Evolutionary conservation across 1,140 invertebrate genomes (phyloP), one percentile per base, ranked within the genome.

Genomic region (Drosophila burlai): DNA sequence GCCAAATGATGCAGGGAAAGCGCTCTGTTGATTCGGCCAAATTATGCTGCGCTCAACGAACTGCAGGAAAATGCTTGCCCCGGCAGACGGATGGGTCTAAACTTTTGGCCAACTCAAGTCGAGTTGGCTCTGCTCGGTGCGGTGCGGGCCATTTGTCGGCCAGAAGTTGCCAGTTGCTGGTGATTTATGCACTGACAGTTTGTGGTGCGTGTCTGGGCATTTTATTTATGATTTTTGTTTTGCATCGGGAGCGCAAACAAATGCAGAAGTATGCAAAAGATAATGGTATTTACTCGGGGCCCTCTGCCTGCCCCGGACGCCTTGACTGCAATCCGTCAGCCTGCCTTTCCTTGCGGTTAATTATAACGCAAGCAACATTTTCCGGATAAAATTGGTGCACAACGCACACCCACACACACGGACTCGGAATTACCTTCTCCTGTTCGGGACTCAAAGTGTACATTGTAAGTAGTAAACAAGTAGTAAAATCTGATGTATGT

Each of bases 161-260:
- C 50, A 55, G 79, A 79, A 68, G 58, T 71, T 79, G 68, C 65
- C 75, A 82, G 71, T 76, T 76, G 75, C 57, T 63, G 83, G 69
- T 81, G 84, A 87, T 87, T 87, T 87, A 87, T 87, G 81, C 57
- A 81, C 83, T 89, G 77, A 62, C 52, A 90, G 81, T 76, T 83
- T 89, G 80, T 83, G 80, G 73, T 84, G 81, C 84, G 77, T 87
- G 83, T 83, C 73, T 78, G 52, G 50, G 64, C 46, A 62, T 65
- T 75, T 81, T 89, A 89, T 87, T 81, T 87, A 89, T 78, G 80
- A 78, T 59, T 76, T 78, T 76, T 83, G 55, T 79, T 86, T 74
- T 42, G 47, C 64, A 45, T 43, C 21, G 62, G 43, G 46, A 77
- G 62, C 71, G 54, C 31, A 81, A 62, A 81, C 54, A 79, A 61